These are phyloP conservation scores for Hycleus cichorii DNA, from an alignment of 1,140 invertebrate genomes.

Conservation along the genomic window DNA sequence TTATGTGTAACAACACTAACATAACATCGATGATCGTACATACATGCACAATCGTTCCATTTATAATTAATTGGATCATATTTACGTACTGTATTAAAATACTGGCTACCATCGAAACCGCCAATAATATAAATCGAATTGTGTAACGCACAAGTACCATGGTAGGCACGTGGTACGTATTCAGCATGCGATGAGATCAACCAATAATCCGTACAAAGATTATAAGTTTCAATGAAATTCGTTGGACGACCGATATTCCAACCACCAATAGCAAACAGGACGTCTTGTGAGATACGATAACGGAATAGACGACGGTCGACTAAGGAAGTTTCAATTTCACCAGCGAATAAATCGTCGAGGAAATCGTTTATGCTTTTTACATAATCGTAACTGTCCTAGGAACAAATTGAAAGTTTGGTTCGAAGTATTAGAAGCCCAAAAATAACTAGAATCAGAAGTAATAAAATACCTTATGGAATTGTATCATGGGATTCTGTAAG, in stretches of 20 bases:
- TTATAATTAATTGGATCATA: constrained; percentile 55
- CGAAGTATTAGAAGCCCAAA: too few relatives aligned
- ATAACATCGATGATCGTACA: constrained; percentile 67
- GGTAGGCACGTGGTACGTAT: constrained; percentile 60
- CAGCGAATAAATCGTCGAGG: too few relatives aligned
- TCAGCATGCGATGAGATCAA: constrained; percentile 56
- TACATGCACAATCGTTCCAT: constrained; percentile 63
- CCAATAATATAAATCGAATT: constrained; percentile 67
- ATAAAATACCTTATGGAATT: too few relatives aligned
- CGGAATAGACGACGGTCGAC: constrained; percentile 40
- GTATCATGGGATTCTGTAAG: too few relatives aligned
- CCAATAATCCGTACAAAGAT: constrained; percentile 58
- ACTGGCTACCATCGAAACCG: constrained; percentile 64
- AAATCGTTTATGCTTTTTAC: too few relatives aligned
- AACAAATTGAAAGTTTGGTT: too few relatives aligned
- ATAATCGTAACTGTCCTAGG: too few relatives aligned
- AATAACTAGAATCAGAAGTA: too few relatives aligned
- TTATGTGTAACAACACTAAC: constrained; percentile 65
- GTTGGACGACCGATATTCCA: constrained; percentile 75
- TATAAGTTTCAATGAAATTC: constrained; percentile 72
- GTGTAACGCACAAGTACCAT: constrained; percentile 60
- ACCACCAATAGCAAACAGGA: constrained; percentile 66
- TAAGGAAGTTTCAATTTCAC: too few relatives aligned
- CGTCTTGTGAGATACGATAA: constrained; percentile 60
- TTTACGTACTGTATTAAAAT: constrained; percentile 62